Conservation (phyloP, 92 coral and sea anemone species). For the Epizoanthus scotinus region DNA sequence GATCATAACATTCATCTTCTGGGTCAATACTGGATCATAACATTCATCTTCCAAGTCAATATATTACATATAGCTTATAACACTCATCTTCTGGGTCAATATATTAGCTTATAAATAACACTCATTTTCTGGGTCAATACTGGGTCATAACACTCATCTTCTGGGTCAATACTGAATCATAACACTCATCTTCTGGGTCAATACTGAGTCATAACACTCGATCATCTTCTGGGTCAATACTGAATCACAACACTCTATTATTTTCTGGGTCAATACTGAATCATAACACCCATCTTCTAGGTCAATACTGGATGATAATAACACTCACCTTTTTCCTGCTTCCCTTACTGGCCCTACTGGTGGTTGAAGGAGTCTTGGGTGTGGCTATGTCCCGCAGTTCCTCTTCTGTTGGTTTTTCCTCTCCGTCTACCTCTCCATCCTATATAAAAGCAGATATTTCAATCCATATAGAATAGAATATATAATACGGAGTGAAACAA, state of each 20-base stretch:
- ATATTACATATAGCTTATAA: too few species aligned
- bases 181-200: not conserved
- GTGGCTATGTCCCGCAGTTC: slow-evolving; percentile 47
- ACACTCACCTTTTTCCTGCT: slow-evolving; percentile 60
- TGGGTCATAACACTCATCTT: not conserved
- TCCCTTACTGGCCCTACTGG: slow-evolving; percentile 69
- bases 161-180: too few species aligned
- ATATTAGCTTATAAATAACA: not conserved
- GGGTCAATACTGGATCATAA: too few species aligned
- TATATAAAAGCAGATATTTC: too few species aligned
- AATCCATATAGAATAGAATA: too few species aligned
- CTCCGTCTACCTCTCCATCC: slow-evolving; percentile 58
- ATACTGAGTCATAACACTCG: not conserved
- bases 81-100: too few species aligned
- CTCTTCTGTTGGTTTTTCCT: slow-evolving; percentile 47
- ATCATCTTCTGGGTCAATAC: not conserved
- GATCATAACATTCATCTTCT: not conserved
- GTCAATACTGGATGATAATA: too few species aligned
- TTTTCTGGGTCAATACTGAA: too few species aligned
- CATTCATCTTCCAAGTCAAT: too few species aligned
- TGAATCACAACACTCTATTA: not conserved
- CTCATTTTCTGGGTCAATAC: not conserved
- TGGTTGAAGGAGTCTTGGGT: slow-evolving; percentile 82
- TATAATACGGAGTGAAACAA: too few species aligned
- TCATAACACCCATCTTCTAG: too few species aligned